Conservation (phyloP, 2,888 invertebrate genomes). For the Zaprionus obscuricornis region DNA sequence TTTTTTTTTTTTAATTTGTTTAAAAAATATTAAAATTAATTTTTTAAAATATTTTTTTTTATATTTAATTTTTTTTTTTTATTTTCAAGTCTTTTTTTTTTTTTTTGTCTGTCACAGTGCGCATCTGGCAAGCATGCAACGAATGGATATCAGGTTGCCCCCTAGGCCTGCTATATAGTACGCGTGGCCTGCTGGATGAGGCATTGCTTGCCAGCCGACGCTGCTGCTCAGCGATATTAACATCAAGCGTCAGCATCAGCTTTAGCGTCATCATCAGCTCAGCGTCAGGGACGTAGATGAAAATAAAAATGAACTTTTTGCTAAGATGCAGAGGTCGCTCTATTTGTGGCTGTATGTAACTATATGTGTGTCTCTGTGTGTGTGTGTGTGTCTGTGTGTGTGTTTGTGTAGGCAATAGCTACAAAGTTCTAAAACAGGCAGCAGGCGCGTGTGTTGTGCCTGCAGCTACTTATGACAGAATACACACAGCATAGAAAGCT, state of each 20-base stretch:
- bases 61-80: too few relatives aligned
- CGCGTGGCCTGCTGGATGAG: background rate
- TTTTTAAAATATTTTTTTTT: too few relatives aligned
- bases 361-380: slow-evolving; percentile 3
- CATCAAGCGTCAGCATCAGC: slow-evolving; percentile 58
- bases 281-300: slow-evolving; percentile 41
- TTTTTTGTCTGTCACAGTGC: too few relatives aligned
- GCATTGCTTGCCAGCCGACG: slow-evolving; percentile 33
- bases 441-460: slow-evolving; percentile 49
- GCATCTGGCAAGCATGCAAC: too few relatives aligned
- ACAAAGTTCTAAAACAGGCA: slow-evolving; percentile 38
- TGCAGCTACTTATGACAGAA: slow-evolving; percentile 47
- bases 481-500: slow-evolving; percentile 24
- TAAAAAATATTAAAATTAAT: too few relatives aligned
- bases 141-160: slow-evolving; percentile 4
- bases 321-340: slow-evolving; percentile 28
- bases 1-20: too few relatives aligned
- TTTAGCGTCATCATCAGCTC: slow-evolving; percentile 34
- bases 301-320: slow-evolving; percentile 65
- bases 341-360: background rate
- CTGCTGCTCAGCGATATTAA: slow-evolving; percentile 67
- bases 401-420: slow-evolving; percentile 26
- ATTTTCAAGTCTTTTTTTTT: too few relatives aligned
- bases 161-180: slow-evolving; percentile 36
- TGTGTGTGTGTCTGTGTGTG: slow-evolving; percentile 22